These are phyloP conservation scores for Ciconia boyciana DNA, from an alignment of 2,113 vertebrate species.

Conservation along the genomic window DNA sequence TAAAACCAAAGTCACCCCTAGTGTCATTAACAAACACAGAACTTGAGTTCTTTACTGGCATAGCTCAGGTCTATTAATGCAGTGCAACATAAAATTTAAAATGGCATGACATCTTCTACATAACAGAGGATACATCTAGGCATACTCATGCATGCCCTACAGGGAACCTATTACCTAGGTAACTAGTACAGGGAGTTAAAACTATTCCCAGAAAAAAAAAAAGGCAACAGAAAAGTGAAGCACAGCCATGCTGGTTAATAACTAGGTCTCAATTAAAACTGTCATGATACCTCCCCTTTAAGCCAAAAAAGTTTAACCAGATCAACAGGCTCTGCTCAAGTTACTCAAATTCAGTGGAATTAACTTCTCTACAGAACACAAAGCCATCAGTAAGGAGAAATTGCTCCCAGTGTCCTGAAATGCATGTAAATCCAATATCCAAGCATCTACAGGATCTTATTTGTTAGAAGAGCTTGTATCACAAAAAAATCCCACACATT, in stretches of 20 bases:
- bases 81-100: background rate
- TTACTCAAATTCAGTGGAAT: background rate
- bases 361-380: background rate
- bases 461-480: background rate
- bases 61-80: background rate
- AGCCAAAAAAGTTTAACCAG: background rate
- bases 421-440: background rate
- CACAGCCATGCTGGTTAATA: background rate
- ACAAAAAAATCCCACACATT: background rate
- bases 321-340: background rate
- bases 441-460: background rate
- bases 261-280: background rate
- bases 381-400: background rate
- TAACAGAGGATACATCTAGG: background rate
- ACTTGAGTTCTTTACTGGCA: background rate
- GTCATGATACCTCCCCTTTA: background rate
- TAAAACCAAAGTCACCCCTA: background rate
- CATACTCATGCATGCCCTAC: background rate
- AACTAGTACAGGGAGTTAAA: background rate
- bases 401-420: background rate
- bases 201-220: background rate
- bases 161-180: background rate
- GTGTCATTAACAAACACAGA: background rate
- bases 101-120: background rate
- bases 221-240: background rate